Percentiles rank a stretch among this genome's conserved stretches.
These are phyloP conservation scores for Myripristis murdjan DNA, from an alignment of 2,797 vertebrate genomes.

Conservation along the genomic window DNA sequence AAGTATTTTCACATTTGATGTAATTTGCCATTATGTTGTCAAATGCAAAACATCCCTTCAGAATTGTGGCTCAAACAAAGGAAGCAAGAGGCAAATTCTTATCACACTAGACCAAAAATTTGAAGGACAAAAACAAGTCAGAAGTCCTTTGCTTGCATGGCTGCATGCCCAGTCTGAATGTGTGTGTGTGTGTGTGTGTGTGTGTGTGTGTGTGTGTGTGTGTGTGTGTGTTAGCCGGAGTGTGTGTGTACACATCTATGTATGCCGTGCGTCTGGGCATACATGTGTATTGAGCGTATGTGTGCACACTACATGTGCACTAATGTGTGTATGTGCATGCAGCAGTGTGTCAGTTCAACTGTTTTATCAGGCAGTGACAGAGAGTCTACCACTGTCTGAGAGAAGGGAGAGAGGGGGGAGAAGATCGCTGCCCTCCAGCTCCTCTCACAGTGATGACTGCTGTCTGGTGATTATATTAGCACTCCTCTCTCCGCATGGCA, in stretches of 20 bases:
- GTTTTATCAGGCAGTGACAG: slow-evolving; percentile 74
- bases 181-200: not conserved
- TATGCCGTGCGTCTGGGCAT: not conserved
- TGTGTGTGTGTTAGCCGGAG: not conserved
- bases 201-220: not conserved
- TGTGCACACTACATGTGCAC: slow-evolving; percentile 27
- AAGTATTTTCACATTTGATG: slow-evolving; percentile 10
- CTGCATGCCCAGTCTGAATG: slow-evolving; percentile 30
- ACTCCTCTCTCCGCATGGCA: slow-evolving; percentile 36
- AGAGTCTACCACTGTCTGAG: slow-evolving; percentile 62
- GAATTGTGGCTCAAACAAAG: slow-evolving; percentile 43
- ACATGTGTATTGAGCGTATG: not conserved
- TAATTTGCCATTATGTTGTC: slow-evolving; percentile 1
- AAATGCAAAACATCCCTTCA: slow-evolving; percentile 28
- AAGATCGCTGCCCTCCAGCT: slow-evolving; percentile 67
- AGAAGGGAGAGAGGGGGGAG: slow-evolving; percentile 50
- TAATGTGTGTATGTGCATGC: slow-evolving; percentile 36
- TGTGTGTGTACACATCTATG: not conserved
- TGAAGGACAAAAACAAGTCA: slow-evolving; percentile 59
- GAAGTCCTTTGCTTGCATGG: slow-evolving; percentile 36
- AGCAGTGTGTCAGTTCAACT: slow-evolving; percentile 54
- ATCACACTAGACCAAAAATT: slow-evolving; percentile 45
- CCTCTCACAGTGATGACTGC: slow-evolving; percentile 50
- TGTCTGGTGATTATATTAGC: slow-evolving; percentile 57
- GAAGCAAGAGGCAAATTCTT: slow-evolving; percentile 16